phyloP scores from a whole-genome alignment of 2,888 invertebrate species.

The Platycnemis pennipes region DNA sequence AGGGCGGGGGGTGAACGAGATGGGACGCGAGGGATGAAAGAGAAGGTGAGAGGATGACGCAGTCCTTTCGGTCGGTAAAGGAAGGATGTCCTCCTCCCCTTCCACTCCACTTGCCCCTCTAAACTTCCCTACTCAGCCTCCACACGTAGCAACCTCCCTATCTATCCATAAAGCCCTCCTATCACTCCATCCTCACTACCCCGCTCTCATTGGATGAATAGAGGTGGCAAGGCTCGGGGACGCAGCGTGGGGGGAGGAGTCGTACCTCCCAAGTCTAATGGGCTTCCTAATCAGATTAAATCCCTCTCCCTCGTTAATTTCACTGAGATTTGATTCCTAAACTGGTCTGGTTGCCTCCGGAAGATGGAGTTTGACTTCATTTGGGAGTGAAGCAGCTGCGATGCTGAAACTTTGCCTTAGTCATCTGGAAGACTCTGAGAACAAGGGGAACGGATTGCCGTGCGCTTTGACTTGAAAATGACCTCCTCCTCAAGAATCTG shows the following conservation, averaged over 20 bases:
- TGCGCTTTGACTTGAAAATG: too few relatives aligned
- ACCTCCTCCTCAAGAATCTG: too few relatives aligned
- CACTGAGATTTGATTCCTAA: background rate
- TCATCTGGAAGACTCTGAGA: too few relatives aligned
- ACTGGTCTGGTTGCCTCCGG: background rate
- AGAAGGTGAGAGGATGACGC: background rate
- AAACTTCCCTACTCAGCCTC: constrained; percentile 7
- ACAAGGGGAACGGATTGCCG: too few relatives aligned
- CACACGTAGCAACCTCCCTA: background rate
- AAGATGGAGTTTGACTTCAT: background rate
- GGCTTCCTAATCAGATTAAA: constrained; percentile 23
- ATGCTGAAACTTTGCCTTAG: too few relatives aligned
- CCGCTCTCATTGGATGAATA: background rate
- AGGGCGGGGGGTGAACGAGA: background rate
- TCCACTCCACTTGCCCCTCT: background rate
- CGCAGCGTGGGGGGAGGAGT: background rate
- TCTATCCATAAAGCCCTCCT: background rate
- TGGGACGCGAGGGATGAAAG: background rate
- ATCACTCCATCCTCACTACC: background rate
- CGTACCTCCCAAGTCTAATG: background rate
- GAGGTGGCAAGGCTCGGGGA: background rate
- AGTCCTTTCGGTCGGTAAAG: background rate
- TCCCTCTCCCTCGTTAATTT: background rate
- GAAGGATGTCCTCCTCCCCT: background rate
- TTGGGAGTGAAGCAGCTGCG: background rate